Conservation (phyloP, 2,797 vertebrate genomes). For the Microhierax caerulescens region DNA sequence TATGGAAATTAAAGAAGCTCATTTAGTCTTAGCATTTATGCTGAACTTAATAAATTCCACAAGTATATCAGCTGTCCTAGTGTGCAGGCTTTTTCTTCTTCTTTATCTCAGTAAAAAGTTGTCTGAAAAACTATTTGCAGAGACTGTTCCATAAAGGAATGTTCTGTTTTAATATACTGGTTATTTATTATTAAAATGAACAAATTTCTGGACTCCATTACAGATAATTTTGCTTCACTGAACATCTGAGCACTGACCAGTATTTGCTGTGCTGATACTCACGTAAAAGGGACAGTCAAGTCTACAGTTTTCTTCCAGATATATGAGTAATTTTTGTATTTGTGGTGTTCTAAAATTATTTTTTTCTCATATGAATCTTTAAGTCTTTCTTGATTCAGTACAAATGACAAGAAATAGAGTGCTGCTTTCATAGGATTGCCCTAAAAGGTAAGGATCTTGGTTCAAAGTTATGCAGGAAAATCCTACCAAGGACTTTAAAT, state of each 20-base stretch:
- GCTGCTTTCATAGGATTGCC: background rate
- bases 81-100: constrained; percentile 58
- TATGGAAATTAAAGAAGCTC: constrained; percentile 86
- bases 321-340: background rate
- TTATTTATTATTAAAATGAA: constrained; percentile 51
- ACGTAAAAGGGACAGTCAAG: background rate
- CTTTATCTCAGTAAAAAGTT: constrained; percentile 68
- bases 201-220: background rate
- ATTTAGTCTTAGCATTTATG: constrained; percentile 76
- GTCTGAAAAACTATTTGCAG: constrained; percentile 35
- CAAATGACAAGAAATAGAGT: background rate
- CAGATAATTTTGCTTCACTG: fast-evolving
- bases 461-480: background rate
- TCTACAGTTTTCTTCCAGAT: background rate
- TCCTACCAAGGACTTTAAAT: background rate
- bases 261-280: background rate
- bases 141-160: constrained; percentile 24
- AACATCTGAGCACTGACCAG: background rate
- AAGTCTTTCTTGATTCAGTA: background rate
- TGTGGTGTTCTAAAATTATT: background rate
- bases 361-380: background rate
- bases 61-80: constrained; percentile 72
- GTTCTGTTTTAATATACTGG: constrained; percentile 15
- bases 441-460: background rate
- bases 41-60: constrained; percentile 79